These are phyloP conservation scores for Moxostoma hubbsi DNA, from an alignment of 2,797 vertebrate genomes.

Conservation along the genomic window DNA sequence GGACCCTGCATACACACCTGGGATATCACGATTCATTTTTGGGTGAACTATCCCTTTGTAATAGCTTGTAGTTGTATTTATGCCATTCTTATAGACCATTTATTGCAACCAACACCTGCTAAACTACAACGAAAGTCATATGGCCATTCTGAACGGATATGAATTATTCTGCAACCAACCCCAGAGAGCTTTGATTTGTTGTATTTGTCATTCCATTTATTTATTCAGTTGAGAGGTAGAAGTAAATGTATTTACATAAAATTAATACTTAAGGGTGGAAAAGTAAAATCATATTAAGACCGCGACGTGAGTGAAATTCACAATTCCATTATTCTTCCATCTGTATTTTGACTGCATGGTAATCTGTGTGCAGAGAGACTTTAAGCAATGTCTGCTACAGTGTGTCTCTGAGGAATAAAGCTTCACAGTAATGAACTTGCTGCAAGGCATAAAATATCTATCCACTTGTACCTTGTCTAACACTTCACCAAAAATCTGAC, in stretches of 20 bases:
- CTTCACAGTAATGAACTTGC: constrained; percentile 30
- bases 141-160: too few species aligned
- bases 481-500: too few species aligned
- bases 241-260: constrained; percentile 11
- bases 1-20: too few species aligned
- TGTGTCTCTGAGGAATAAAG: constrained; percentile 17
- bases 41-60: too few species aligned
- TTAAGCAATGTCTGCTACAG: constrained; percentile 5
- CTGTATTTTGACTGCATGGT: constrained; percentile 32
- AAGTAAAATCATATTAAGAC: constrained; percentile 26
- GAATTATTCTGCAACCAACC: too few species aligned
- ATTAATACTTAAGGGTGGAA: not conserved
- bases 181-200: too few species aligned
- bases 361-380: constrained; percentile 6
- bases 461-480: not conserved
- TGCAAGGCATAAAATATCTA: constrained; percentile 51
- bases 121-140: too few species aligned
- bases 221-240: not conserved
- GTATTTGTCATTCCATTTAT: not conserved
- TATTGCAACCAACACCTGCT: too few species aligned
- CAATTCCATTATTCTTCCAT: constrained; percentile 30
- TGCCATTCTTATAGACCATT: too few species aligned
- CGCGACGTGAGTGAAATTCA: constrained; percentile 6
- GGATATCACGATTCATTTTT: too few species aligned
- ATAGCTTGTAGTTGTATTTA: too few species aligned